These are phyloP conservation scores for Paramuricea clavata DNA, from an alignment of 92 coral and sea anemone species.

Conservation along the genomic window DNA sequence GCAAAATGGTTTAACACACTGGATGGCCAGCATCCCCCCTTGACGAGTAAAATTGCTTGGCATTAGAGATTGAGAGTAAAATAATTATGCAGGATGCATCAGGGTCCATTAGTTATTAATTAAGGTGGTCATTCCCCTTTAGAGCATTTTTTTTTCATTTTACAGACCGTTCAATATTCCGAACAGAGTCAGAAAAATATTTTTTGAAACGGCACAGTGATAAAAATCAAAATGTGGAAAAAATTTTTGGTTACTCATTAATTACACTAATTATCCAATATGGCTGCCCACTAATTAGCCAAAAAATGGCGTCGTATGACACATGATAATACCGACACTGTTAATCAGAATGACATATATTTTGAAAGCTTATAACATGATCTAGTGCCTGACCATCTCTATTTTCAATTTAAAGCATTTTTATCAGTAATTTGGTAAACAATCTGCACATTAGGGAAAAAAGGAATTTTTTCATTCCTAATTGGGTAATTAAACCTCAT, in stretches of 20 bases:
- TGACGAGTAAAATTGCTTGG: too few relatives aligned
- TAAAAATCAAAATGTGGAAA: background rate
- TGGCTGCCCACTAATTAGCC: constrained; percentile 9
- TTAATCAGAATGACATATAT: background rate
- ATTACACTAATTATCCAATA: constrained; percentile 15
- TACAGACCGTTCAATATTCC: too few relatives aligned
- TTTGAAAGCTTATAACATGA: constrained; percentile 10
- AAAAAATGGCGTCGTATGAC: background rate
- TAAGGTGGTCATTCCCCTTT: too few relatives aligned
- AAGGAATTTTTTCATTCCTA: background rate
- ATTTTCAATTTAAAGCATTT: background rate
- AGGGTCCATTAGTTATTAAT: too few relatives aligned
- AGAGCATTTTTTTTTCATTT: too few relatives aligned
- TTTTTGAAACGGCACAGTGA: constrained; percentile 3
- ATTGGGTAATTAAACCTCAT: background rate
- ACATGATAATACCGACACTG: constrained; percentile 3
- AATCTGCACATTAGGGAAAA: background rate
- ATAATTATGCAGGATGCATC: too few relatives aligned
- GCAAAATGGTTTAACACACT: too few relatives aligned
- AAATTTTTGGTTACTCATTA: background rate
- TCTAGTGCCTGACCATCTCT: background rate
- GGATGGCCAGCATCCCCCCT: too few relatives aligned
- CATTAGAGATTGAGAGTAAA: too few relatives aligned
- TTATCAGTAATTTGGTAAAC: background rate
- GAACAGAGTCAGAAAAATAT: too few relatives aligned